phyloP scores from a whole-genome alignment of 2,888 invertebrate species.

The Amblyteles armatorius region DNA sequence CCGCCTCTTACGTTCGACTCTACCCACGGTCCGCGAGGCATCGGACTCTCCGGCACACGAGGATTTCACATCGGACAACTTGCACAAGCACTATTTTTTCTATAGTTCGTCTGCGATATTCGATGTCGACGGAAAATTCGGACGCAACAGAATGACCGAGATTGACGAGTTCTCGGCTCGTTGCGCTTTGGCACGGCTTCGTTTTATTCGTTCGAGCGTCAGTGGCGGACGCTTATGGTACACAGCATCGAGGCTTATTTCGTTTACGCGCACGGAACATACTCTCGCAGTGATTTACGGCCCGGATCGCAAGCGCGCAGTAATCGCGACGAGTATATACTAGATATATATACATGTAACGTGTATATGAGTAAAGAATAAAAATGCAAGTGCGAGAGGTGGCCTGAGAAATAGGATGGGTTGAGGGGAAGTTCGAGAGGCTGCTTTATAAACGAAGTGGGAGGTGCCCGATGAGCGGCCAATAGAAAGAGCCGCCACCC shows the following conservation, averaged over 20 bases:
- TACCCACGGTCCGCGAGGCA: not conserved
- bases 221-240: constrained; percentile 50
- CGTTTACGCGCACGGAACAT: constrained; percentile 66
- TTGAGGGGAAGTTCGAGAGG: constrained; percentile 57
- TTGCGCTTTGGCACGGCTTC: not conserved
- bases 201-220: constrained; percentile 49
- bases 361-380: constrained; percentile 24
- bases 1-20: not conserved
- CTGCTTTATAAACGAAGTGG: constrained; percentile 74
- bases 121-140: not conserved
- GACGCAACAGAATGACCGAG: too few relatives aligned
- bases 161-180: not conserved
- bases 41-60: not conserved
- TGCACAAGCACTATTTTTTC: constrained; percentile 20
- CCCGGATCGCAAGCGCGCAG: constrained; percentile 61
- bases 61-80: not conserved
- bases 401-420: constrained; percentile 65
- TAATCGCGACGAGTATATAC: constrained; percentile 57
- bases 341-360: constrained; percentile 7
- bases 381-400: constrained; percentile 57
- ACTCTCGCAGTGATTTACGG: constrained; percentile 68
- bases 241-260: constrained; percentile 66
- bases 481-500: constrained; percentile 80
- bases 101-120: not conserved
- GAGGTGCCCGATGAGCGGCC: constrained; percentile 78